Evolutionary conservation across 2,797 vertebrate genomes (phyloP).

Genomic region (Chelmon rostratus): DNA sequence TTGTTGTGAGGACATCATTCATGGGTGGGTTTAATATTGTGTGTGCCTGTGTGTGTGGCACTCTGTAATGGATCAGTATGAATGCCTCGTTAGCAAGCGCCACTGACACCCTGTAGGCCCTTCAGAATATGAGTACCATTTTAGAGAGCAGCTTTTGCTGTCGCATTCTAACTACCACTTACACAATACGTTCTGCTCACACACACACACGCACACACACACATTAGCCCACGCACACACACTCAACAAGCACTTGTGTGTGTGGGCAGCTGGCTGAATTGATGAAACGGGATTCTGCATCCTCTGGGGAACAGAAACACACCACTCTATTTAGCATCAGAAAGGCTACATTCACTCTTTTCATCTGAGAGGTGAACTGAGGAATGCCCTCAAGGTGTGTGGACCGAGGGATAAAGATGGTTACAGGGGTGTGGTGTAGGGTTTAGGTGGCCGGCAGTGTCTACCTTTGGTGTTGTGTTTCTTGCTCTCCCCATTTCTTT

Average conservation of each 20-base stretch:
- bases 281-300: conserved; percentile 79
- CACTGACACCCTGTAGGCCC: conserved; percentile 80
- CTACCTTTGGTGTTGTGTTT: conserved; percentile 38
- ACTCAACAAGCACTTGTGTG: conserved; percentile 81
- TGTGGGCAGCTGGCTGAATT: conserved; percentile 82
- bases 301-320: conserved; percentile 76
- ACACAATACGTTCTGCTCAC: conserved; percentile 65
- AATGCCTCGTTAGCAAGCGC: conserved; percentile 81
- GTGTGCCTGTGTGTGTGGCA: conserved; percentile 33
- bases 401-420: conserved; percentile 62
- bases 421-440: conserved; percentile 47
- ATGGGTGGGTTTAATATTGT: conserved; percentile 35
- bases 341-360: conserved; percentile 78
- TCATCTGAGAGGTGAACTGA: conserved; percentile 73
- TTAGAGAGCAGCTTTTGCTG: conserved; percentile 80
- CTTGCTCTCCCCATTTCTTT: conserved; percentile 26
- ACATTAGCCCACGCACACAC: conserved; percentile 69
- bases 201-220: conserved; percentile 53
- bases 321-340: conserved; percentile 79
- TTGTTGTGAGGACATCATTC: conserved; percentile 57
- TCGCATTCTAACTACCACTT: conserved; percentile 79
- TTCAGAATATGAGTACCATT: conserved; percentile 81
- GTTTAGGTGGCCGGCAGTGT: conserved; percentile 44
- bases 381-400: conserved; percentile 79
- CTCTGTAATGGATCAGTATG: conserved; percentile 83